Percentiles rank a stretch among this genome's conserved stretches.
phyloP scores from a whole-genome alignment of 1,140 invertebrate genomes.

The Colletes gigas region DNA sequence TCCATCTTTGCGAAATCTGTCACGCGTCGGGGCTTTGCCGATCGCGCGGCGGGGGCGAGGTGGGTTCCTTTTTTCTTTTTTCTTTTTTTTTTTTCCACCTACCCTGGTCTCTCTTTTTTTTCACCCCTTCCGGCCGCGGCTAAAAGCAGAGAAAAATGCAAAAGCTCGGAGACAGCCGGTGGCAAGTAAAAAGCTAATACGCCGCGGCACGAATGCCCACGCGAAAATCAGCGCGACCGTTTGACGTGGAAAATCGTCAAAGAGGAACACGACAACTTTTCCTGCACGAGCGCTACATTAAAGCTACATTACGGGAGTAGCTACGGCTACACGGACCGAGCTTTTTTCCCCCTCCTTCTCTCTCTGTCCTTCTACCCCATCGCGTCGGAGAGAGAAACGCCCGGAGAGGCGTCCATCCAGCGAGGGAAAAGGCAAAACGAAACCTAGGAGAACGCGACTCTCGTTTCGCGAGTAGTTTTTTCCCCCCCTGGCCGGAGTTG shows the following conservation, averaged over 20 bases:
- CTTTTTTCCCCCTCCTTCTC: not conserved
- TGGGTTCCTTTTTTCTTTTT: not conserved
- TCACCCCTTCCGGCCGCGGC: not conserved
- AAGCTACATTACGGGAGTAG: constrained; percentile 67
- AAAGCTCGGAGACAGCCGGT: constrained; percentile 13
- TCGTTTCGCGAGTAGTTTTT: not conserved
- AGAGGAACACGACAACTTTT: constrained; percentile 54
- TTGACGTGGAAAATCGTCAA: constrained; percentile 75
- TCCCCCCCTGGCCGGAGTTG: not conserved
- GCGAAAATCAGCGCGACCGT: constrained; percentile 62
- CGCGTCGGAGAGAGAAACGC: constrained; percentile 10
- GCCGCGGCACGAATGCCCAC: constrained; percentile 7
- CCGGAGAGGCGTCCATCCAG: constrained; percentile 10
- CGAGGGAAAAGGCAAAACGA: constrained; percentile 7
- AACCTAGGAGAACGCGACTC: constrained; percentile 18
- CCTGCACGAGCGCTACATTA: constrained; percentile 65
- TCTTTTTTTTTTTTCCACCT: not conserved
- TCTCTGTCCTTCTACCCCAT: not conserved
- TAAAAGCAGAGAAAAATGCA: constrained; percentile 37
- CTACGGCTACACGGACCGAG: constrained; percentile 49
- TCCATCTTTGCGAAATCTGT: constrained; percentile 31
- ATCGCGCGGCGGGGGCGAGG: not conserved
- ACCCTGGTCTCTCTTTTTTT: not conserved
- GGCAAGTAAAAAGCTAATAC: constrained; percentile 38
- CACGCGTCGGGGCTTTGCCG: constrained; percentile 11